Evolutionary conservation across 2,113 vertebrate genomes (phyloP), one percentile per base, ranked within the genome.

Genomic region (Paramisgurnus dabryanus): DNA sequence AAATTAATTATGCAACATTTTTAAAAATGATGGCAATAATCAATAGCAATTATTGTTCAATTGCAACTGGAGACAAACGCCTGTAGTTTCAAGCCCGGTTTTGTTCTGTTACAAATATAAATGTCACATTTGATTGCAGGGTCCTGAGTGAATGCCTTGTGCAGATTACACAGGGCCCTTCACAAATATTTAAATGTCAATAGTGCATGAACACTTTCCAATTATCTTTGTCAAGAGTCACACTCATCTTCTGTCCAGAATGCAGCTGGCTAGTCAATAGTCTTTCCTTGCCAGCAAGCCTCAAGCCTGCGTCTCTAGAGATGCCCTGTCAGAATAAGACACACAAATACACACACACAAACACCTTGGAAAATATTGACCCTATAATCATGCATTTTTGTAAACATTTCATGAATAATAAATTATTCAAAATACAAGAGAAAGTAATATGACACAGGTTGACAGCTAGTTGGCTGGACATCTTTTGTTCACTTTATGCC

Each of bases 181-280:
- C 84, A 89, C 87, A 90, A 90, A 91, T 89, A 91, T 90, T 91
- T 85, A 92, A 93, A 94, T 93, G 92, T 93, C 93, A 93, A 85
- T 90, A 84, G 81, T 67, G 81, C 87, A 93, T 90, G 90, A 92
- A 91, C 89, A 92, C 90, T 90, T 90, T 89, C 86, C 88, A 92
- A 92, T 93, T 91, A 93, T 70, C 80, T 79, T 76, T 74, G 67
- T 82, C 80, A 82, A 85, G 61, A 82, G 80, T 45, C 8, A 7
- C 5, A 53, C 43, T 34, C 77, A 76, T 80, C 77, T 67, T 67
- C 34, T 47, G 76, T 77, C 61, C 67, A 58, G 66, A 66, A 67
- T 67, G 67, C 50, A 79, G 55, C 63, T 81, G 67, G 83, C 82
- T 27, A 73, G 71, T 87, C 89, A 91, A 85, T 80, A 80, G 82